phyloP scores from a whole-genome alignment of 2,113 vertebrate genomes.

The Pterophyllum scalare region DNA sequence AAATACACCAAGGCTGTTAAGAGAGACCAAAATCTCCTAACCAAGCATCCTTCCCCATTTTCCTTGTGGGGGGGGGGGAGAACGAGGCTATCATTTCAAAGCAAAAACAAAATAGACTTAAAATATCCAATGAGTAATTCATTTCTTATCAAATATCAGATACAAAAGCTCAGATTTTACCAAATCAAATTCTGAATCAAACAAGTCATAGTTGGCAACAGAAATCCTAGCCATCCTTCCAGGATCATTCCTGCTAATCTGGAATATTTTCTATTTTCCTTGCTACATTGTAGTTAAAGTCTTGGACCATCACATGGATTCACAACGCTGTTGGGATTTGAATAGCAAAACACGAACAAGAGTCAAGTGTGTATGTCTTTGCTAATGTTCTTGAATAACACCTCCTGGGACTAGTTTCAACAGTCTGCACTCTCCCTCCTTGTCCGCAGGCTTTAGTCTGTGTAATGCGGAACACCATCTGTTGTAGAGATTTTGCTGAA shows the following conservation, averaged over 20 bases:
- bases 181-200: slow-evolving; percentile 33
- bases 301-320: slow-evolving; percentile 55
- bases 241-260: slow-evolving; percentile 47
- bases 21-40: slow-evolving; percentile 37
- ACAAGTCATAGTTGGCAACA: slow-evolving; percentile 57
- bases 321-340: slow-evolving; percentile 62
- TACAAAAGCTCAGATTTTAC: slow-evolving; percentile 10
- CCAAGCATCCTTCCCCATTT: slow-evolving; percentile 21
- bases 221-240: slow-evolving; percentile 2
- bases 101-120: slow-evolving; percentile 14
- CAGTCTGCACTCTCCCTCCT: slow-evolving; percentile 55
- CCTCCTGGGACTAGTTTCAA: slow-evolving; percentile 62
- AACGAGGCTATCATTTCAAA: background rate
- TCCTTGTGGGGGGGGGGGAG: background rate
- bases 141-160: slow-evolving; percentile 38
- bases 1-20: slow-evolving; percentile 53
- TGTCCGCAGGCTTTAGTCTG: slow-evolving; percentile 43
- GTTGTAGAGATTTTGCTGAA: slow-evolving; percentile 36
- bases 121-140: slow-evolving; percentile 26
- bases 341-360: slow-evolving; percentile 65
- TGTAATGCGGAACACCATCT: slow-evolving; percentile 60
- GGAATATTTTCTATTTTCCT: slow-evolving; percentile 41
- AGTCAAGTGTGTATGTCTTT: slow-evolving; percentile 68
- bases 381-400: slow-evolving; percentile 67
- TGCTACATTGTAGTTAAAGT: slow-evolving; percentile 42